Evolutionary conservation across 2,888 invertebrate species (phyloP), one percentile per base, ranked within the genome.

Genomic region (Pristionchus mayeri): DNA sequence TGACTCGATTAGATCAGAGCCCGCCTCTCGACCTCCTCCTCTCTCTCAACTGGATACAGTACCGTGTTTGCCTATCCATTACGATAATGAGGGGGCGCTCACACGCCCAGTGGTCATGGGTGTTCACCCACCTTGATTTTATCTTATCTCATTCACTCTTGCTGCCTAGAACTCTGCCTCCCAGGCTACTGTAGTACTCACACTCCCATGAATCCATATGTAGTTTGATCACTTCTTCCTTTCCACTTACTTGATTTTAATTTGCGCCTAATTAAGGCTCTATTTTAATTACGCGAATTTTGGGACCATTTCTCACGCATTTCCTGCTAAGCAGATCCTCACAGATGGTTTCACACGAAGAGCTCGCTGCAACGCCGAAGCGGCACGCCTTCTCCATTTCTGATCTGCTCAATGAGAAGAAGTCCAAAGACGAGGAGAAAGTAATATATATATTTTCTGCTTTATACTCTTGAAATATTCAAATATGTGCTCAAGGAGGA

Each of bases 321-420:
- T 80, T n/a, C n/a, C n/a, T n/a, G n/a, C n/a, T n/a, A n/a, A n/a
- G n/a, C n/a, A n/a, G n/a, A n/a, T n/a, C n/a, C n/a, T n/a, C n/a
- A n/a, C 21, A 82, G 81, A 82, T 82, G 81, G 81, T 82, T 7
- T 82, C 81, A 1, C 40, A 60, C 44, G 81, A 82, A 18, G 81
- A 82, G 7, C 13, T 16, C 24, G n/a, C 21, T 11, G 16, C 81
- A 27, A 82, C 81, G 44, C 81, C 81, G 3, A 82, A 82, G 21
- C 60, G 81, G 37, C 27, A 50, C 27, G 7, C 81, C 11, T 82
- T 82, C 48, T 63, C 34, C n/a, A 50, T 82, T 0, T 21, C 27
- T 21, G 81, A 82, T 18, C 27, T 82, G 9, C 48, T 82, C 11
- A 60, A 81, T 24, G 21, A 24, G 21, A 24, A 4, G 44, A 9